Evolutionary conservation across 2,797 vertebrate species (phyloP).

Genomic region (Enoplosus armatus): DNA sequence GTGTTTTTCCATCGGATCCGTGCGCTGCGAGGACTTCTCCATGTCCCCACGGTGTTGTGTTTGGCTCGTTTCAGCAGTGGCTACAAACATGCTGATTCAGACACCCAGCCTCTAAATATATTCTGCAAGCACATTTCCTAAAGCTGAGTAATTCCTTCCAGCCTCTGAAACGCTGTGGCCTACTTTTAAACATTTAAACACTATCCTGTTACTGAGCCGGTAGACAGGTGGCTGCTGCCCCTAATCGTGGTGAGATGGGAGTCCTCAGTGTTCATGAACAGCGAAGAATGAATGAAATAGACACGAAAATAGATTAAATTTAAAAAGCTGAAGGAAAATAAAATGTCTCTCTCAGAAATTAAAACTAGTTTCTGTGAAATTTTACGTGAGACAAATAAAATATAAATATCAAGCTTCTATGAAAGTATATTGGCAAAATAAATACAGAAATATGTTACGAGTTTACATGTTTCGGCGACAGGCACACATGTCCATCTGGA

Average conservation of each 20-base stretch:
- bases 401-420: neutral
- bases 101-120: slow-evolving; percentile 26
- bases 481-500: neutral
- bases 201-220: slow-evolving; percentile 21
- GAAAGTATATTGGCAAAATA: neutral
- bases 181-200: slow-evolving; percentile 41
- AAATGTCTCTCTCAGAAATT: neutral
- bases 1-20: slow-evolving; percentile 1
- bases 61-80: slow-evolving; percentile 51
- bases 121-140: slow-evolving; percentile 63
- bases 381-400: no score
- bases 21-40: neutral
- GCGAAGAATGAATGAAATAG: neutral
- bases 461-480: no score
- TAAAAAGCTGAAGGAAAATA: neutral
- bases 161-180: slow-evolving; percentile 26
- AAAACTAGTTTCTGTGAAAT: neutral
- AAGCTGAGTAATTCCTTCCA: slow-evolving; percentile 50
- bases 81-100: slow-evolving; percentile 56
- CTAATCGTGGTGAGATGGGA: neutral
- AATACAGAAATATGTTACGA: no score
- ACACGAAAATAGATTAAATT: neutral
- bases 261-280: neutral
- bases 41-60: slow-evolving; percentile 17
- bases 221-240: slow-evolving; percentile 1